Evolutionary conservation across 1,140 invertebrate species (phyloP), one percentile per base, ranked within the genome.

Genomic region (Procambarus virginalis): DNA sequence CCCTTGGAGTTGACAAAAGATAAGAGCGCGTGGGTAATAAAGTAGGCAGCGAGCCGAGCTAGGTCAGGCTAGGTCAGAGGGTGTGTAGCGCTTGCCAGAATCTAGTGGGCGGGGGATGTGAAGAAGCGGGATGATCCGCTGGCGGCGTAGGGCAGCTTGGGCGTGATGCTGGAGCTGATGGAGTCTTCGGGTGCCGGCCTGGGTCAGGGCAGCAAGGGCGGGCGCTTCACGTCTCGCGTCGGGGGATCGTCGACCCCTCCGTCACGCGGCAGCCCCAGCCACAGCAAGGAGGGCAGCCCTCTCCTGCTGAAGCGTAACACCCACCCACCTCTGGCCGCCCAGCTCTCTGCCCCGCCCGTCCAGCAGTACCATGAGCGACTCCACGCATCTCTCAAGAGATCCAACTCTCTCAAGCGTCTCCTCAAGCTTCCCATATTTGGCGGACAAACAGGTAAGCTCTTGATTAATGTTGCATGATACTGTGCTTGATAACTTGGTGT

Each of bases 331-430:
- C 89, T 86, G 81, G 86, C 81, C 48, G 70, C 58, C 48, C 86
- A 86, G 79, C 88, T 76, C 10, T 86, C 91, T 20, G 91, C 86
- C n/a, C 87, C 86, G 48, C 83, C 88, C 70, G 88, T 83, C 22
- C 83, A 88, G 88, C 88, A 90, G 92, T 81, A 83, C 90, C 73
- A 88, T 89, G 93, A 93, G 92, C 92, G 92, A 93, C 84, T 92
- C 93, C 88, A 93, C 93, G 87, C 80, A 70, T 84, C 91, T 92
- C 93, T 95, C 92, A 94, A 95, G 93, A 92, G 95, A 91, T 95
- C 94, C 93, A 95, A 94, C 92, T 95, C 95, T 93, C 95, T 96
- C 92, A 95, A 96, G 93, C 95, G 95, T 92, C 94, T 95, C 49
- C 93, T 95, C 64, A 95, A 95, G 92, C 93, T 95, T 75, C 95